Base-by-base conservation (phyloP, 2,888 invertebrate species). In the Iselma pallidipennis region DNA sequence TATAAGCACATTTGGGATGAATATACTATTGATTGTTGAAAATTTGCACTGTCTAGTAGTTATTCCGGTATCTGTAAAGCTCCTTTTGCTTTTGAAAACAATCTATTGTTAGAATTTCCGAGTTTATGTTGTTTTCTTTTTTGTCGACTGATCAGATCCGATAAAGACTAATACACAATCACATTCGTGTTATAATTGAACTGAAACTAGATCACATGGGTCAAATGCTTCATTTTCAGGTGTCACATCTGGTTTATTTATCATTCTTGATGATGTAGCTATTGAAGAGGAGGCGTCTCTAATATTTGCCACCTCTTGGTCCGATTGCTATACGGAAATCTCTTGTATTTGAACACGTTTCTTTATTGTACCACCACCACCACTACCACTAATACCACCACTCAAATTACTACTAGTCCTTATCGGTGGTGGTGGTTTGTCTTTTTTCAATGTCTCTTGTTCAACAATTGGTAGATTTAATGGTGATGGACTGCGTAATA, bases 301-400 rank as follows among this genome's bases (percentile, higher is more conserved):
- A 57, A 42, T 37, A 62, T 60, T 53, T 26, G 61, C 29, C 64
- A 71, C 73, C 76, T 72, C 76, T 63, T 71, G 71, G 62, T 71
- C 68, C 71, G 74, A 72, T 66, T 70, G 85, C 87, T 89, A 91
- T 79, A 91, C 91, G 62, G 90, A 90, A 80, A 91, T 91, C 82
- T 91, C 91, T 81, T 91, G 91, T 72, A 91, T 91, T 82, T 91
- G 91, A 62, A 91, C 91, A 76, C 91, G 86, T 80, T 91, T 91
- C 81, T 91, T 91, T 70, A 89, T 84, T 25, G 89, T 88, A 33
- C 83, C 85, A 58, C 80, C 83, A 76, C 26, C 19, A 54, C 28
- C 25, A 1, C 28, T 54, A 5, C 58, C n/a, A 58, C 80, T 83
- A 76, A 21, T 26, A 54, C 28, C 25, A 1, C 28, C 53, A 5